phyloP scores from a whole-genome alignment of 2,113 vertebrate species.

The Catharus bicknelli region DNA sequence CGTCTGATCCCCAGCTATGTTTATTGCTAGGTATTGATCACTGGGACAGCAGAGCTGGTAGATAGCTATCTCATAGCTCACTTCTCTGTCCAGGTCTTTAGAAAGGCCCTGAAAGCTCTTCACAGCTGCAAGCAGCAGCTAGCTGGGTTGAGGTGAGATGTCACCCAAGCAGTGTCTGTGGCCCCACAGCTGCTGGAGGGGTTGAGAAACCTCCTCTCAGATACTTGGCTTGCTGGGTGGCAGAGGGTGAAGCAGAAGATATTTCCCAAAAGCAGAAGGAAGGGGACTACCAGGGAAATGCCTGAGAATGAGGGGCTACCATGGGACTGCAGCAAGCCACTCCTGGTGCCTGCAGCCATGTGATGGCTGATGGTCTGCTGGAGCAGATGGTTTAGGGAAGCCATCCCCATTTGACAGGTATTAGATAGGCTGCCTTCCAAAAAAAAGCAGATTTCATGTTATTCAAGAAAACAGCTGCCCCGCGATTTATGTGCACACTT shows the following conservation, averaged over 20 bases:
- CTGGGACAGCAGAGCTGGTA: background rate
- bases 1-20: background rate
- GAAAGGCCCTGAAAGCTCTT: background rate
- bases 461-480: background rate
- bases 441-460: background rate
- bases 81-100: background rate
- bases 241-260: rapidly evolving
- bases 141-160: background rate
- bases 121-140: background rate
- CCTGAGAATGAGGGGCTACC: rapidly evolving
- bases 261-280: background rate
- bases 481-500: background rate
- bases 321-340: background rate
- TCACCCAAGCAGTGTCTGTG: background rate
- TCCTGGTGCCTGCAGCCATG: background rate
- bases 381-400: background rate
- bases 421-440: background rate
- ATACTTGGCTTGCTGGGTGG: rapidly evolving
- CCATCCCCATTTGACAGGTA: background rate
- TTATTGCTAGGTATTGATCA: rapidly evolving
- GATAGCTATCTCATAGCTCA: background rate
- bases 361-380: background rate
- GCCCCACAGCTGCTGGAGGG: background rate
- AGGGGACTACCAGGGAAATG: background rate
- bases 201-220: rapidly evolving